Evolutionary conservation across 2,888 invertebrate genomes (phyloP), one percentile per base, ranked within the genome.

Genomic region (Hecatera dysodea): DNA sequence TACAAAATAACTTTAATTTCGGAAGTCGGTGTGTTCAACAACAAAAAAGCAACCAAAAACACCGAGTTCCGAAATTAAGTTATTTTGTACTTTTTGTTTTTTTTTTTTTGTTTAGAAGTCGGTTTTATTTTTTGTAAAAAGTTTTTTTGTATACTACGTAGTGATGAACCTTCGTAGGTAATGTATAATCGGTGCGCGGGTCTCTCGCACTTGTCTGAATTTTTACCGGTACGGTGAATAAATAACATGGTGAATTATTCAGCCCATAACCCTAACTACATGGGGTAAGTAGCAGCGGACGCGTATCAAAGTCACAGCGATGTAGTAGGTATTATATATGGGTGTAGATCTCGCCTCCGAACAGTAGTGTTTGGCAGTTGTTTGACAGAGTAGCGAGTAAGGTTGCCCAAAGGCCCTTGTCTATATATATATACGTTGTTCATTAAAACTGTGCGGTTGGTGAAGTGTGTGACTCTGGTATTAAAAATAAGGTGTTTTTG

Each of bases 301-400:
- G 7, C n/a, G 9, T 22, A 15, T 27, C 36, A 22, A 44, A 29
- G 22, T 22, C n/a, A 19, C 11, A 33, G 19, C 11, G 27, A 42
- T 48, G 9, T 9, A 76, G 6, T 5, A 36, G 22, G 22, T 55
- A 17, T 55, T 73, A 73, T 67, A 73, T 69, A 73, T 17, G 55
- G 1, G 36, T 44, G 73, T 19, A 36, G 7, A 15, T 55, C 27
- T 48, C 33, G 48, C 36, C 17, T 19, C 59, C 27, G 33, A 36
- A 36, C 76, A 73, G 76, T 76, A 39, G 46, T 48, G 69, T 27
- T 59, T 19, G 53, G 67, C 4, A 19, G 17, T 33, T 53, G 57
- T 12, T n/a, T 55, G 46, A n/a, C 22, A 19, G 2, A 55, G 53
- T 48, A 5, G 15, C 42, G 62, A 2, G 27, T 22, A 12, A 33